Evolutionary conservation across 2,797 vertebrate genomes (phyloP), one percentile per base, ranked within the genome.

Genomic region (Sternotherus odoratus): DNA sequence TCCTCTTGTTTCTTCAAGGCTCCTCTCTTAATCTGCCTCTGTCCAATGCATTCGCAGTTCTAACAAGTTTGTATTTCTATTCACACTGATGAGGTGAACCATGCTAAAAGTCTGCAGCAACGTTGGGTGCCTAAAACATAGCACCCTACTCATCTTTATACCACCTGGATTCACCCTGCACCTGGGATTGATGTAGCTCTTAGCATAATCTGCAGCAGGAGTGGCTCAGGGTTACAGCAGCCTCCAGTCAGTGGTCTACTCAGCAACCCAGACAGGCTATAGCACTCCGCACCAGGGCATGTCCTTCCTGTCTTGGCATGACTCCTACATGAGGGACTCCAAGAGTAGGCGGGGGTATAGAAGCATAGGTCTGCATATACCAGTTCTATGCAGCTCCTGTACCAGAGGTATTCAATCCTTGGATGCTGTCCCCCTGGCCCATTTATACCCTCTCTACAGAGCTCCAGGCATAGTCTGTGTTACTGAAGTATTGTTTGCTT

Each of bases 371-470:
- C 48, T 63, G 50, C 1, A 3, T 9, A 75, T 56, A 53, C 12
- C 23, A 87, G 24, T 46, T 51, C 60, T 8, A 78, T 83, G 66
- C 82, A 88, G 48, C 83, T 86, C 48, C 48, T 30, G 95, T 92
- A 79, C 53, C 48, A 49, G 12, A 90, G 72, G 60, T 91, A 56
- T 66, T 30, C 2, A 50, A 60, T 75, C 77, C 84, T 66, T 69
- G 54, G 30, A 77, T 95, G 82, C 77, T 26, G 9, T 82, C 3
- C 79, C 43, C 74, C 66, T 93, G 91, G 92, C 85, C 90, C 82
- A 88, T 94, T 96, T 94, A 89, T 81, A 91, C 91, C 93, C 94
- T 86, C 90, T 86, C 88, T 91, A 91, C 92, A 93, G 91, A 95
- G 69, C 82, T 33, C 49, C 72, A 82, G 94, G 83, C 3, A 2